Percentiles rank a stretch among this genome's conserved stretches.
Evolutionary conservation across 2,888 invertebrate species (phyloP).

Genomic region (Mythimna impura): DNA sequence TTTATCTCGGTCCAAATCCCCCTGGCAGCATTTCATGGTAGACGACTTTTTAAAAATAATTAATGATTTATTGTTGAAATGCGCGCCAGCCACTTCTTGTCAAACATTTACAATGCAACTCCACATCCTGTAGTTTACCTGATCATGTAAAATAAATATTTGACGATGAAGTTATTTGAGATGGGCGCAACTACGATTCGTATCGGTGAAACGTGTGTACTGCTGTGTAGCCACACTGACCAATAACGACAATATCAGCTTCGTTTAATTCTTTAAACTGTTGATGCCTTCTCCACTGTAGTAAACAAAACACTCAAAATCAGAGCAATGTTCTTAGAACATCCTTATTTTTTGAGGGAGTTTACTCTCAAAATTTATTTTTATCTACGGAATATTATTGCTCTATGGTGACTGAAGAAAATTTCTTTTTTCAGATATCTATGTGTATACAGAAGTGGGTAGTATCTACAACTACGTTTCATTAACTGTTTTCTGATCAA

Average conservation of each 20-base stretch:
- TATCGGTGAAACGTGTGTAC: constrained; percentile 10
- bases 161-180: background rate
- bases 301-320: background rate
- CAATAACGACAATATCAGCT: constrained; percentile 32
- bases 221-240: constrained; percentile 7
- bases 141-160: background rate
- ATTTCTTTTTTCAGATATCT: constrained; percentile 72
- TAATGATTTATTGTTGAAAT: constrained; percentile 6
- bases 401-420: constrained; percentile 46
- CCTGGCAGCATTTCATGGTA: constrained; percentile 30
- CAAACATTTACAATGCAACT: constrained; percentile 7
- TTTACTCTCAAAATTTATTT: constrained; percentile 25
- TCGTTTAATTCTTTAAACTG: constrained; percentile 9
- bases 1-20: constrained; percentile 11
- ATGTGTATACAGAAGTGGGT: constrained; percentile 64
- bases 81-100: background rate
- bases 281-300: too few species aligned
- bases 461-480: constrained; percentile 59
- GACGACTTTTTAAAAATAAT: constrained; percentile 19
- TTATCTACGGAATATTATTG: constrained; percentile 8
- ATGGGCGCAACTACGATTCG: background rate
- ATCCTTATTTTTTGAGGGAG: constrained; percentile 18
- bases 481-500: constrained; percentile 66
- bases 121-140: constrained; percentile 3
- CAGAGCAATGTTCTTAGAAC: constrained; percentile 13